Evolutionary conservation across 2,797 vertebrate species (phyloP).

Genomic region (Botia almorhae): DNA sequence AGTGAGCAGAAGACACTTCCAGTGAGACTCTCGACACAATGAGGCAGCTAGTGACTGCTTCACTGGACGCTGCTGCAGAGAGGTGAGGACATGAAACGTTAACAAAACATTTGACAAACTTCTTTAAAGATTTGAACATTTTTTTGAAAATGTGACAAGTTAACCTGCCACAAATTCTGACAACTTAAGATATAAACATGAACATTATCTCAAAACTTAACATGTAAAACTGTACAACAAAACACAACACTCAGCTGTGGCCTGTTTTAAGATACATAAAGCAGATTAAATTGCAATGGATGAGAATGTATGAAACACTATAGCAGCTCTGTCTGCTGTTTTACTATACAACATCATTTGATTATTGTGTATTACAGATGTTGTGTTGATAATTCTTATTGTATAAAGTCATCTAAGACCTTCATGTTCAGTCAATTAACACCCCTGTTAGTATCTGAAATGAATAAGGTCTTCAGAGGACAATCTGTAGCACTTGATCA

Average conservation of each 20-base stretch:
- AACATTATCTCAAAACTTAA: neutral
- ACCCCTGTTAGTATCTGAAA: neutral
- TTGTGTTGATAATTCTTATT: neutral
- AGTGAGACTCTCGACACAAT: conserved; percentile 89
- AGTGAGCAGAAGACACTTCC: conserved; percentile 91
- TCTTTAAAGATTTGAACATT: neutral
- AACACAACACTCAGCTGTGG: neutral
- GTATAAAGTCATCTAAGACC: neutral
- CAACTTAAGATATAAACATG: no score
- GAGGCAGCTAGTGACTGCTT: conserved; percentile 87
- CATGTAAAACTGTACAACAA: neutral
- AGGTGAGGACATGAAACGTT: neutral
- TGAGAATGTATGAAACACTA: neutral
- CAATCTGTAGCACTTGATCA: neutral
- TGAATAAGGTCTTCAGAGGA: neutral
- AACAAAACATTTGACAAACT: neutral
- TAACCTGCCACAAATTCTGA: neutral
- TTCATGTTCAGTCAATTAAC: neutral
- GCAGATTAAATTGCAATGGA: neutral
- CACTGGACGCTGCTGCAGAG: conserved; percentile 78
- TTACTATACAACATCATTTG: neutral
- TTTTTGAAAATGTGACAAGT: neutral
- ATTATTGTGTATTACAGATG: neutral
- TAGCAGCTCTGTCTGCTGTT: neutral
- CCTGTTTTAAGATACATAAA: neutral